phyloP scores from a whole-genome alignment of 2,888 invertebrate species.

The Geotrupes spiniger region DNA sequence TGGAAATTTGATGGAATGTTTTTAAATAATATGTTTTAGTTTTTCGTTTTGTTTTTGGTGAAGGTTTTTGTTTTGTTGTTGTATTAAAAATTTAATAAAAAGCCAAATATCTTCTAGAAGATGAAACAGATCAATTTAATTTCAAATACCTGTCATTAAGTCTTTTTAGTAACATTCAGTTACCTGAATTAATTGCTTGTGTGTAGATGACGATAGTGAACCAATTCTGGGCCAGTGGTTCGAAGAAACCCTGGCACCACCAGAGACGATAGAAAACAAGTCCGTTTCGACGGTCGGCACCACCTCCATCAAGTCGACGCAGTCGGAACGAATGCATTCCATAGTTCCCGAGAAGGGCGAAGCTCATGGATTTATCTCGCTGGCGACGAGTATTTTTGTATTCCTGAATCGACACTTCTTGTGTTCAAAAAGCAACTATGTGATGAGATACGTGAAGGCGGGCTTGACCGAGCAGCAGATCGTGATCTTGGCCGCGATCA shows the following conservation, averaged over 20 bases:
- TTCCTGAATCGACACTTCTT: constrained; percentile 82
- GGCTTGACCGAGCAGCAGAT: constrained; percentile 86
- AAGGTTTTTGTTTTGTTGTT: no score
- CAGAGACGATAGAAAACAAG: constrained; percentile 62
- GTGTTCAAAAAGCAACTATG: constrained; percentile 67
- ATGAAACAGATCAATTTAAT: no score
- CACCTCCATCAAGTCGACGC: constrained; percentile 41
- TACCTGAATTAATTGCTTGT: no score
- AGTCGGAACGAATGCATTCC: constrained; percentile 50
- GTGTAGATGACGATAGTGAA: constrained; percentile 71
- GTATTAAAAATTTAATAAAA: no score
- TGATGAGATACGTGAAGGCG: constrained; percentile 65
- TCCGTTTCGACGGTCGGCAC: constrained; percentile 45
- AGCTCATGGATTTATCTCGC: constrained; percentile 77
- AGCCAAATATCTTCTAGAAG: no score
- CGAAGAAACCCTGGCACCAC: constrained; percentile 86
- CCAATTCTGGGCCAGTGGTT: constrained; percentile 91
- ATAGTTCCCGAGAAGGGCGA: constrained; percentile 76
- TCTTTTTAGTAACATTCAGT: constrained; percentile 16
- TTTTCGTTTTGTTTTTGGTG: no score
- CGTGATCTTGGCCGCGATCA: constrained; percentile 81
- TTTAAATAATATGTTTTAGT: no score
- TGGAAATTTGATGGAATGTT: no score
- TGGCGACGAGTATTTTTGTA: constrained; percentile 83
- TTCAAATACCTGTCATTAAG: no score